phyloP scores from a whole-genome alignment of 2,797 vertebrate genomes.

The Cirrhinus mrigala region DNA sequence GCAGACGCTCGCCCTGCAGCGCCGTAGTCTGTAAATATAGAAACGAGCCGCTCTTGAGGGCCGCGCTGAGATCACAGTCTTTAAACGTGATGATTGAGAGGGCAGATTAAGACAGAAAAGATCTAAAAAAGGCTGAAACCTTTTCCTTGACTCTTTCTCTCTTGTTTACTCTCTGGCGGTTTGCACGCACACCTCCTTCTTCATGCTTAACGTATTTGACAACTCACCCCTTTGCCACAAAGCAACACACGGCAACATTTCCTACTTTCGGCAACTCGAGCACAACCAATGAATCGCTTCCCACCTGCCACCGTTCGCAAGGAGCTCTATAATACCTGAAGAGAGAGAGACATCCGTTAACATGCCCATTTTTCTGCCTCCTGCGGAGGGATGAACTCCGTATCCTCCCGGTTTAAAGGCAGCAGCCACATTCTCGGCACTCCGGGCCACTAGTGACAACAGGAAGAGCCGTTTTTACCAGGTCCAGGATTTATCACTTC shows the following conservation, averaged over 20 bases:
- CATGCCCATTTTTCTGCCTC: background rate
- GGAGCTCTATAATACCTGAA: background rate
- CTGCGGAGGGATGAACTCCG: background rate
- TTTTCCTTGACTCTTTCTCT: slow-evolving; percentile 26
- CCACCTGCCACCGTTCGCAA: slow-evolving; percentile 23
- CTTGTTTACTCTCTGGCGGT: background rate
- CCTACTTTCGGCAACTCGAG: background rate
- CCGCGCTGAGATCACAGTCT: slow-evolving; percentile 34
- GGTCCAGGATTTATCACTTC: slow-evolving; percentile 41
- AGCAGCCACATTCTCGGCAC: background rate
- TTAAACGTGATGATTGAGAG: slow-evolving; percentile 39
- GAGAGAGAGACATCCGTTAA: background rate
- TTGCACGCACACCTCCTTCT: slow-evolving; percentile 15
- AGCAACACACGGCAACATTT: slow-evolving; percentile 20
- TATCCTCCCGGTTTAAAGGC: slow-evolving; percentile 16
- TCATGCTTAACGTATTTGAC: slow-evolving; percentile 44
- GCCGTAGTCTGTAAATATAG: slow-evolving; percentile 49
- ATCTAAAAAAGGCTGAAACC: slow-evolving; percentile 13
- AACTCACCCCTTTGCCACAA: slow-evolving; percentile 26
- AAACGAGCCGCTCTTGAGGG: slow-evolving; percentile 29
- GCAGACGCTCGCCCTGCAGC: slow-evolving; percentile 28
- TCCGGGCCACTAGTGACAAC: slow-evolving; percentile 29
- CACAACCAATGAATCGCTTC: slow-evolving; percentile 30
- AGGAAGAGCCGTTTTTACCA: slow-evolving; percentile 33
- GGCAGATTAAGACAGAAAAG: slow-evolving; percentile 36